A percentile compares a stretch with the other conserved stretches of the same genome.
phyloP scores from a whole-genome alignment of 2,113 vertebrate genomes.

The Neofelis nebulosa region DNA sequence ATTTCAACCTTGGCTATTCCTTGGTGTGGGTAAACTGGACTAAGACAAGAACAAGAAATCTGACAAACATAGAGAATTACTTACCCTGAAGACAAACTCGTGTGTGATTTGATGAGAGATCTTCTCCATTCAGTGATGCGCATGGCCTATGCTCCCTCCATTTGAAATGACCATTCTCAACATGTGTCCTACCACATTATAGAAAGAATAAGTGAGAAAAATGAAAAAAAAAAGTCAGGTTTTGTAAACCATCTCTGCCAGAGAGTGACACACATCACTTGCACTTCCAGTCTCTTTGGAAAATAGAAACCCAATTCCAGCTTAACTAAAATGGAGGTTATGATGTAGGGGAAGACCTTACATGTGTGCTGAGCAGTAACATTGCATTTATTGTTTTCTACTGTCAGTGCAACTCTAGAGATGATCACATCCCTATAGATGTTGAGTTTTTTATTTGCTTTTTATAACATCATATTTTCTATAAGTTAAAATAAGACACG shows the following conservation, averaged over 20 bases:
- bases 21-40: background rate
- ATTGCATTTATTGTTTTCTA: background rate
- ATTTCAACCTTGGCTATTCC: background rate
- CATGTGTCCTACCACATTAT: no score
- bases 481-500: background rate
- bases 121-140: background rate
- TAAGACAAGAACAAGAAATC: background rate
- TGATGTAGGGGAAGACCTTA: background rate
- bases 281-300: background rate
- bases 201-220: background rate
- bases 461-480: background rate
- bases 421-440: background rate
- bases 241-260: background rate
- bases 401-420: background rate
- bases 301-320: background rate
- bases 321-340: background rate
- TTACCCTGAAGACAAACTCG: background rate
- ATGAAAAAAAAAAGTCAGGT: background rate
- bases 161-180: background rate
- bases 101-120: background rate
- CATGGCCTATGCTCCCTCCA: fast-evolving
- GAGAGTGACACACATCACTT: background rate
- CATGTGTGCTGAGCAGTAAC: background rate
- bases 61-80: background rate
- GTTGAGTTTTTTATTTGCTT: background rate